Percentiles rank a stretch among this genome's conserved stretches.
phyloP scores from a whole-genome alignment of 2,797 vertebrate species.

The Sebastes jordani region DNA sequence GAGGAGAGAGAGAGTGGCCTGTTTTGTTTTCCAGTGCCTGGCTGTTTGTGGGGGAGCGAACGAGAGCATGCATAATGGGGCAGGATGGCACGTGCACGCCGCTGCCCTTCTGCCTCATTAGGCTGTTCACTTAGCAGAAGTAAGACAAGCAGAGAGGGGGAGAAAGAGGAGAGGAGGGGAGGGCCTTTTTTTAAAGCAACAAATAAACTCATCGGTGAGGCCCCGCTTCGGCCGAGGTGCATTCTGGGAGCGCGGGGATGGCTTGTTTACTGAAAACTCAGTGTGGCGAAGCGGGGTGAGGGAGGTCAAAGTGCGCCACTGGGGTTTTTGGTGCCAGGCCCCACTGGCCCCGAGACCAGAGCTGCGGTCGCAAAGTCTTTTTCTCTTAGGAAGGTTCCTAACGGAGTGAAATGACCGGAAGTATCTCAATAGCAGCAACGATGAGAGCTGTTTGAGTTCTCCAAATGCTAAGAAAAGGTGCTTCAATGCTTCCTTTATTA shows the following conservation, averaged over 20 bases:
- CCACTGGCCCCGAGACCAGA: no score
- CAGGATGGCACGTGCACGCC: slow-evolving; percentile 67
- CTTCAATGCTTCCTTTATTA: no score
- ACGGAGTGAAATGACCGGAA: no score
- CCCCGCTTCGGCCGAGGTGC: slow-evolving; percentile 30
- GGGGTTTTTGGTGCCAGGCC: no score
- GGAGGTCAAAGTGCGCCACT: slow-evolving; percentile 21
- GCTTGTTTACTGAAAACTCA: slow-evolving; percentile 53
- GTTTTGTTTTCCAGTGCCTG: slow-evolving; percentile 58
- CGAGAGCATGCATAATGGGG: slow-evolving; percentile 56
- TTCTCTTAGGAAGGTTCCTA: no score
- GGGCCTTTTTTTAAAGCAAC: slow-evolving; percentile 47
- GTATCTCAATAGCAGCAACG: no score
- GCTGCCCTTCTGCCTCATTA: slow-evolving; percentile 75
- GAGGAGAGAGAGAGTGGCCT: slow-evolving; percentile 6
- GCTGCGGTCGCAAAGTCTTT: no score
- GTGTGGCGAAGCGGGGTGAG: slow-evolving; percentile 10
- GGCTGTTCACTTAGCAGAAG: slow-evolving; percentile 70
- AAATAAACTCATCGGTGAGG: slow-evolving; percentile 46
- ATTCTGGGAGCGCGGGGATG: slow-evolving; percentile 36
- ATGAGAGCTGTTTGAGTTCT: no score
- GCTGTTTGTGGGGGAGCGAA: slow-evolving; percentile 46
- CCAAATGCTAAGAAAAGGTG: no score
- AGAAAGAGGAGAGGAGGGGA: slow-evolving; percentile 10
- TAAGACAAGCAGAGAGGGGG: slow-evolving; percentile 54